Percentiles rank a stretch among this genome's conserved stretches.
phyloP scores from a whole-genome alignment of 1,140 invertebrate genomes.

The Cydia amplana region DNA sequence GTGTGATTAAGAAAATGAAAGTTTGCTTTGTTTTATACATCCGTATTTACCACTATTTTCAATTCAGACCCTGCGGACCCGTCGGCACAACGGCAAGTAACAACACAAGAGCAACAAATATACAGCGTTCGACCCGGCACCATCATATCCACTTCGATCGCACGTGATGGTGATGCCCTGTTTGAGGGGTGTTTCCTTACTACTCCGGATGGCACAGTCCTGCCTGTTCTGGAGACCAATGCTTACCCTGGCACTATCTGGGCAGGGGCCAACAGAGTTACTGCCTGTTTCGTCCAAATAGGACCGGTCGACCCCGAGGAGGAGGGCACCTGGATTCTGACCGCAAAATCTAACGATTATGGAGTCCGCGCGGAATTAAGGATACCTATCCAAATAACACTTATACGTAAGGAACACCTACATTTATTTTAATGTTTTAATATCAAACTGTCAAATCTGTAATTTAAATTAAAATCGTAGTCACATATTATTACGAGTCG shows the following conservation, averaged over 20 bases:
- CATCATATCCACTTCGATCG: slow-evolving; percentile 9
- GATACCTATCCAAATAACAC: slow-evolving; percentile 11
- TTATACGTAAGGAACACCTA: slow-evolving; percentile 2
- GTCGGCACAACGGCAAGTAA: slow-evolving; percentile 10
- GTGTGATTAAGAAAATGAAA: background rate
- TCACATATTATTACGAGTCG: background rate
- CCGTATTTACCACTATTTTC: background rate
- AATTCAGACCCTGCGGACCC: slow-evolving; percentile 12
- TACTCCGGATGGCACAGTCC: slow-evolving; percentile 17
- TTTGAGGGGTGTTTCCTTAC: slow-evolving; percentile 18
- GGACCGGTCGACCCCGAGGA: slow-evolving; percentile 19
- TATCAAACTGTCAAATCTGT: background rate
- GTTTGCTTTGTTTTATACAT: background rate
- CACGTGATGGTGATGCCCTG: slow-evolving; percentile 10
- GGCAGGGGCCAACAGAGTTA: slow-evolving; percentile 11
- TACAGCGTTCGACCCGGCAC: slow-evolving; percentile 20
- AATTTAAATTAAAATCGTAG: background rate
- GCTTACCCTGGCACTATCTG: slow-evolving; percentile 26
- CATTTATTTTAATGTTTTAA: background rate
- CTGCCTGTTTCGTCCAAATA: slow-evolving; percentile 27
- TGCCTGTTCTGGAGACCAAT: background rate
- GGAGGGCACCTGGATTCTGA: background rate
- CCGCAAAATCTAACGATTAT: slow-evolving; percentile 5
- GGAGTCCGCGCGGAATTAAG: slow-evolving; percentile 12
- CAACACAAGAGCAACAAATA: slow-evolving; percentile 15